Percentiles rank a stretch among this genome's conserved stretches.
These are phyloP conservation scores for Ctenochaetus hawaiiensis DNA, from an alignment of 2,797 vertebrate species.

Conservation along the genomic window DNA sequence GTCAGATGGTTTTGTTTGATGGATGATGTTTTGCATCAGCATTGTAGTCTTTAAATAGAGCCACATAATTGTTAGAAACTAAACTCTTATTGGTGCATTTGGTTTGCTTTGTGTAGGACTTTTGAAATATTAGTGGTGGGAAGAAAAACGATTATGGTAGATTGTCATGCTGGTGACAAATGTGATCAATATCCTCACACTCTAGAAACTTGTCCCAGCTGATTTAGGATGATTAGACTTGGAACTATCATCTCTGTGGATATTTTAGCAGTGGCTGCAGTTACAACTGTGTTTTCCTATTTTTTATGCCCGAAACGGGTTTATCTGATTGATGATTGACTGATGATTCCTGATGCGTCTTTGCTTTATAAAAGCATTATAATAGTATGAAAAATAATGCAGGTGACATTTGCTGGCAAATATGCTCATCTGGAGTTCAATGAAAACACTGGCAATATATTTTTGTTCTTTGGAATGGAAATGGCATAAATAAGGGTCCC, in stretches of 20 bases:
- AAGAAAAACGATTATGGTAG: too few species aligned
- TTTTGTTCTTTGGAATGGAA: not conserved
- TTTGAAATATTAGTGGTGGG: too few species aligned
- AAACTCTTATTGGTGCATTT: too few species aligned
- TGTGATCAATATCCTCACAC: too few species aligned
- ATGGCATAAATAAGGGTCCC: not conserved
- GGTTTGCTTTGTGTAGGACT: too few species aligned
- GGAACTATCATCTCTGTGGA: not conserved
- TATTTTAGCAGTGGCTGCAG: not conserved
- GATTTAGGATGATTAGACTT: not conserved
- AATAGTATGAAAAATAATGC: not conserved
- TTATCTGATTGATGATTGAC: too few species aligned
- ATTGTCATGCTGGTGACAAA: too few species aligned
- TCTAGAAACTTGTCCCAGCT: not conserved
- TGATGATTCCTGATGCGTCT: not conserved
- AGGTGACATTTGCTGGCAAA: constrained; percentile 1
- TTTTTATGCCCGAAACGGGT: not conserved
- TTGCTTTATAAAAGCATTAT: not conserved
- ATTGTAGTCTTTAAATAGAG: too few species aligned
- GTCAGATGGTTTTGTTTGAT: too few species aligned
- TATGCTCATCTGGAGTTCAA: not conserved
- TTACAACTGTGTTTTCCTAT: not conserved
- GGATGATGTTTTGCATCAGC: too few species aligned
- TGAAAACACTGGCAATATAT: not conserved
- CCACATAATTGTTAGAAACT: too few species aligned